These are phyloP conservation scores for Brachyrhaphis roseni DNA, from an alignment of 2,797 vertebrate genomes.

Conservation along the genomic window DNA sequence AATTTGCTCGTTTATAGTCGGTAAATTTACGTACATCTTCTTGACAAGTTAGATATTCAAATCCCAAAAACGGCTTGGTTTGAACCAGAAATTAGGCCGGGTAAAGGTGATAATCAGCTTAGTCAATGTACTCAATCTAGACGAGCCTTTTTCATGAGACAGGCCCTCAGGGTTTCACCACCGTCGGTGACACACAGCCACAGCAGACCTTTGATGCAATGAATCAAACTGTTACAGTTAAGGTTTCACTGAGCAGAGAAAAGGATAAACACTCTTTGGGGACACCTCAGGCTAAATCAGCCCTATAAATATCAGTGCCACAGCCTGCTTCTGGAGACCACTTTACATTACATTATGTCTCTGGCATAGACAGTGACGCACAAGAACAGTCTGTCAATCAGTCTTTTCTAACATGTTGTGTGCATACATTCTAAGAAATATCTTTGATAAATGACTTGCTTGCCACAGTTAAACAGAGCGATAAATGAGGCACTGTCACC, in stretches of 20 bases:
- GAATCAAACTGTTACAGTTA: constrained; percentile 71
- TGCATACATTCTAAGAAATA: background rate
- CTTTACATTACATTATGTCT: constrained; percentile 23
- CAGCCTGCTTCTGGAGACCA: constrained; percentile 34
- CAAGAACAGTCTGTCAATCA: constrained; percentile 3
- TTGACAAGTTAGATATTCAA: background rate
- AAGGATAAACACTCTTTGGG: constrained; percentile 73
- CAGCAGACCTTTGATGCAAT: constrained; percentile 50
- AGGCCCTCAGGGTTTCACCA: constrained; percentile 27
- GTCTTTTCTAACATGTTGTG: background rate
- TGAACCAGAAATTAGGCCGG: background rate
- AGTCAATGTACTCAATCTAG: constrained; percentile 4
- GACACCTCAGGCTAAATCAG: constrained; percentile 66
- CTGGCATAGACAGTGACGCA: constrained; percentile 13
- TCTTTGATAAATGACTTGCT: background rate
- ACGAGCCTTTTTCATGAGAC: constrained; percentile 17
- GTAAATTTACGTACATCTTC: background rate
- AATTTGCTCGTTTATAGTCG: constrained; percentile 11
- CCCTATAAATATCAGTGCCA: constrained; percentile 68
- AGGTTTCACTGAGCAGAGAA: constrained; percentile 48
- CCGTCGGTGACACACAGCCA: constrained; percentile 28
- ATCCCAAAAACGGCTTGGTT: background rate
- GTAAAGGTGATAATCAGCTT: background rate
- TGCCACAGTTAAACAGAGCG: constrained; percentile 12
- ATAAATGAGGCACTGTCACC: background rate